Conservation (phyloP, 2,797 vertebrate genomes). For the Zonotrichia albicollis region DNA sequence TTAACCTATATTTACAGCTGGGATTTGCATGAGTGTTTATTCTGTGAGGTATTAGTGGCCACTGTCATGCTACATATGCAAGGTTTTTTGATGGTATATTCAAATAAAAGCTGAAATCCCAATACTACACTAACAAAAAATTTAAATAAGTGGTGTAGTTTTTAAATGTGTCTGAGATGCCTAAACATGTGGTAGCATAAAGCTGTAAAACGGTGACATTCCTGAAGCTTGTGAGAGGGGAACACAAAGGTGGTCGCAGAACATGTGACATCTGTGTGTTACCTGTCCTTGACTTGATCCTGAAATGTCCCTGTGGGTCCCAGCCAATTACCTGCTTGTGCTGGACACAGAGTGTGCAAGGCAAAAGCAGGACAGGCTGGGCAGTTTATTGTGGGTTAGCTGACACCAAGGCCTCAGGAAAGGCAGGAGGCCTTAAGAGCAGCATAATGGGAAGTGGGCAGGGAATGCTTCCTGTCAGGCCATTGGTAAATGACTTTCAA, state of each 20-base stretch:
- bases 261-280: background rate
- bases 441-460: background rate
- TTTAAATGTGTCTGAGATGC: background rate
- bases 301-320: accelerated
- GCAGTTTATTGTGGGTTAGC: background rate
- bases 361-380: background rate
- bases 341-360: no score
- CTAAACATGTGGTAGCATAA: background rate
- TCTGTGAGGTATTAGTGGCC: background rate
- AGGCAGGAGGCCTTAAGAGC: background rate
- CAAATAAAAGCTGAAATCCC: background rate
- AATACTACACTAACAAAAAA: background rate
- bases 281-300: background rate
- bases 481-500: background rate
- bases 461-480: background rate
- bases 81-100: background rate
- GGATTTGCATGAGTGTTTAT: conserved; percentile 16
- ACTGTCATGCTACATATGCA: background rate
- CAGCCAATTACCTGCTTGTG: background rate
- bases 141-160: background rate
- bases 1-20: conserved; percentile 50
- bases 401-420: background rate
- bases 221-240: background rate
- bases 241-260: background rate
- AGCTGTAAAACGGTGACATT: background rate